These are phyloP conservation scores for Leucophenga montana DNA, from an alignment of 2,888 invertebrate species.

Conservation along the genomic window DNA sequence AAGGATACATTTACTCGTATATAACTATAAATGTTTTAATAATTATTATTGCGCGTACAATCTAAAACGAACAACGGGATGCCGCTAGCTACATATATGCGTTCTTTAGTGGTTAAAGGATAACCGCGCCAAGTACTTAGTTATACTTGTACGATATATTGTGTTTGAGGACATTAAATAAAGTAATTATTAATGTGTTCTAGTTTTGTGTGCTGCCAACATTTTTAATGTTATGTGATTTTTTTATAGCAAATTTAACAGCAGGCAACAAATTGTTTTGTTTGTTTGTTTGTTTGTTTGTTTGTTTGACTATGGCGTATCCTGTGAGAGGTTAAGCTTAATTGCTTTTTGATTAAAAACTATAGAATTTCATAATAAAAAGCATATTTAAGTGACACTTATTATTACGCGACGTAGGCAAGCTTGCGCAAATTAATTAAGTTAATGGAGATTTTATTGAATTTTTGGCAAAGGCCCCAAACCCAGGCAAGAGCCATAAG, in stretches of 20 bases:
- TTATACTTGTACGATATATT: too few species aligned
- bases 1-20: background rate
- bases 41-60: slow-evolving; percentile 46
- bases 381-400: slow-evolving; percentile 54
- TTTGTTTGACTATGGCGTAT: slow-evolving; percentile 15
- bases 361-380: slow-evolving; percentile 52
- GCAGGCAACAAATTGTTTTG: slow-evolving; percentile 63
- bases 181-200: slow-evolving; percentile 35
- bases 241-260: slow-evolving; percentile 60
- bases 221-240: slow-evolving; percentile 59
- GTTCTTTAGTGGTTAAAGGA: slow-evolving; percentile 45
- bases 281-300: slow-evolving; percentile 61
- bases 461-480: slow-evolving; percentile 12
- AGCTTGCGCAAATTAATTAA: slow-evolving; percentile 55
- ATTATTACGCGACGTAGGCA: slow-evolving; percentile 42
- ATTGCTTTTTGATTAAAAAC: slow-evolving; percentile 64
- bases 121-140: slow-evolving; percentile 33
- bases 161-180: slow-evolving; percentile 38
- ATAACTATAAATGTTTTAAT: background rate
- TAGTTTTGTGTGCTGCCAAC: slow-evolving; percentile 36
- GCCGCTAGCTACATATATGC: slow-evolving; percentile 42
- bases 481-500: too few species aligned
- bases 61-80: slow-evolving; percentile 58
- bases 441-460: slow-evolving; percentile 64
- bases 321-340: slow-evolving; percentile 28